phyloP scores from a whole-genome alignment of 2,113 vertebrate genomes.

The Aspidoscelis tigris region DNA sequence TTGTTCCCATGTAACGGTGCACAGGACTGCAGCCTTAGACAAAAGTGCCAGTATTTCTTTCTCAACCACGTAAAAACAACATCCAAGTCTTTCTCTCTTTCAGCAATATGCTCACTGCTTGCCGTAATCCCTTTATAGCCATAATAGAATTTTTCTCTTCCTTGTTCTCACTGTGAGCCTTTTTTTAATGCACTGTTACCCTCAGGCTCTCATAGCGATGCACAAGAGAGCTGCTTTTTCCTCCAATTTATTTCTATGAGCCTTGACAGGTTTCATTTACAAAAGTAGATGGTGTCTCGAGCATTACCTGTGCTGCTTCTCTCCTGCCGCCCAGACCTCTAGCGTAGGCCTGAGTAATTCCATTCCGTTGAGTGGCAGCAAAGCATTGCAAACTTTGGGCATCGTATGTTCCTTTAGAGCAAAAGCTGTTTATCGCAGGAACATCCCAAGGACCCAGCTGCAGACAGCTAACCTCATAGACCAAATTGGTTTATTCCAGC shows the following conservation, averaged over 20 bases:
- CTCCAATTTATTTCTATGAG: constrained; percentile 48
- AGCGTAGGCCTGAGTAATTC: constrained; percentile 43
- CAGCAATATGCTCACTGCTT: not conserved
- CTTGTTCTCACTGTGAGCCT: constrained; percentile 35
- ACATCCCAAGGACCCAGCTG: constrained; percentile 50
- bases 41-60: constrained; percentile 20
- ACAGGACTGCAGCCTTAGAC: not conserved
- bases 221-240: constrained; percentile 35
- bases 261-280: constrained; percentile 48
- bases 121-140: constrained; percentile 15
- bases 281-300: constrained; percentile 44
- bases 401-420: constrained; percentile 47
- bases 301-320: not conserved
- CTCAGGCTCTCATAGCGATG: constrained; percentile 13
- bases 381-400: constrained; percentile 43
- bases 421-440: constrained; percentile 55
- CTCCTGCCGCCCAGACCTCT: constrained; percentile 22
- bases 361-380: constrained; percentile 53
- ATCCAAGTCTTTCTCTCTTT: not conserved
- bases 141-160: constrained; percentile 39
- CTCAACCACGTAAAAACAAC: not conserved
- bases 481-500: constrained; percentile 33
- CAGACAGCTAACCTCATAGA: constrained; percentile 30
- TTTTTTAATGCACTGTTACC: constrained; percentile 32
- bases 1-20: not conserved